Percentiles rank a stretch among this genome's conserved stretches.
These are phyloP conservation scores for Macrotis lagotis DNA, from an alignment of 2,113 vertebrate genomes.

Conservation along the genomic window DNA sequence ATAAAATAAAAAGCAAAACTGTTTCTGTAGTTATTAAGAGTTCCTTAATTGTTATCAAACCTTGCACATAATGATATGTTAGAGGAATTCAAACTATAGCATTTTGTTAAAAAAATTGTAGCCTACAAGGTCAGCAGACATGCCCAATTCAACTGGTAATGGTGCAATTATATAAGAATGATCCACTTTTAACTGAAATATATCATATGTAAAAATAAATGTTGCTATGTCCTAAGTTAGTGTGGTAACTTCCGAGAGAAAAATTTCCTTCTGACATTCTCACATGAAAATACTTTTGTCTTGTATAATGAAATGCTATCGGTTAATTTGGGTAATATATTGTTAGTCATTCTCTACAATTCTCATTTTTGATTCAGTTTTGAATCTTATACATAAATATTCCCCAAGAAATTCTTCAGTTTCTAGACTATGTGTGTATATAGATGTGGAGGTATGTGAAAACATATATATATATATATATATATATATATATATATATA, in stretches of 20 bases:
- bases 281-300: conserved; percentile 31
- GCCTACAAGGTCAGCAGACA: conserved; percentile 3
- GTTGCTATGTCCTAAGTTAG: not conserved
- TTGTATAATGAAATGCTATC: conserved; percentile 45
- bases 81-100: not conserved
- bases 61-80: not conserved
- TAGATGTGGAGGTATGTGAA: too few relatives aligned
- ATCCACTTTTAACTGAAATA: not conserved
- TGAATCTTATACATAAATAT: conserved; percentile 37
- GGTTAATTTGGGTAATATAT: conserved; percentile 3
- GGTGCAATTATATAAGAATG: not conserved
- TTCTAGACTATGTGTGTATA: too few relatives aligned
- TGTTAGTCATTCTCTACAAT: conserved; percentile 41
- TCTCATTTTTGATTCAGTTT: not conserved
- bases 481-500: too few relatives aligned
- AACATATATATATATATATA: too few relatives aligned
- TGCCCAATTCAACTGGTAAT: conserved; percentile 22
- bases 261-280: not conserved
- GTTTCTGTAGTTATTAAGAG: not conserved
- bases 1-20: not conserved
- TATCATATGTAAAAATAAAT: not conserved
- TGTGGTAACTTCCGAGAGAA: not conserved
- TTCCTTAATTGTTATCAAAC: not conserved
- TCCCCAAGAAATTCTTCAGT: too few relatives aligned
- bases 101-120: conserved; percentile 22